phyloP scores from a whole-genome alignment of 2,797 vertebrate species.

The Tenualosa thibaudeaui region DNA sequence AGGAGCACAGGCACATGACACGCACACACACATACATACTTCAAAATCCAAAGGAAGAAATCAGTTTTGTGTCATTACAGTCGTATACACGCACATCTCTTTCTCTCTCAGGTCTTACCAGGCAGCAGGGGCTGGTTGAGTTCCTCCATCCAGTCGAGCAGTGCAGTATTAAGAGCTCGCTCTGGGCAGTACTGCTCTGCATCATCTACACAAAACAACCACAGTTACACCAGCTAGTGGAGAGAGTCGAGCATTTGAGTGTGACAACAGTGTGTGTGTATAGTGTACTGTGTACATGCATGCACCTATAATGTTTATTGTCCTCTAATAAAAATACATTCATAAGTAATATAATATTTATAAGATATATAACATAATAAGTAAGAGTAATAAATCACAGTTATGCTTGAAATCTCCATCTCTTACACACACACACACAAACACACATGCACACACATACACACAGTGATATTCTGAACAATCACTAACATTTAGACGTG shows the following conservation, averaged over 20 bases:
- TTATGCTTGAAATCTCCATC: neutral
- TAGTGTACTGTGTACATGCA: neutral
- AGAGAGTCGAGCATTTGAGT: neutral
- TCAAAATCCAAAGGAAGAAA: too few relatives aligned
- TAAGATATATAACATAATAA: too few relatives aligned
- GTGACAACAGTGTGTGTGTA: neutral
- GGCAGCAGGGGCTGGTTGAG: constrained; percentile 78
- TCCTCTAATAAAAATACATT: too few relatives aligned
- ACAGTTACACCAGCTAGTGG: constrained; percentile 11
- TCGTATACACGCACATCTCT: neutral
- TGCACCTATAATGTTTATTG: neutral
- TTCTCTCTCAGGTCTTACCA: constrained; percentile 62
- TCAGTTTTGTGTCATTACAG: too few relatives aligned
- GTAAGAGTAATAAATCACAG: neutral
- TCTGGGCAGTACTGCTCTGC: constrained; percentile 76
- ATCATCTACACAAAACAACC: constrained; percentile 59
- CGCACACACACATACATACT: too few relatives aligned
- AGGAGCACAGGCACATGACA: too few relatives aligned
- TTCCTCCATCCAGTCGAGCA: constrained; percentile 82
- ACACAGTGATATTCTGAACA: neutral
- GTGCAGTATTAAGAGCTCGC: constrained; percentile 74
- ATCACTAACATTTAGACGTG: neutral
- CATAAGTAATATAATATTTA: too few relatives aligned
- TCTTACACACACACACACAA: constrained; percentile 23
- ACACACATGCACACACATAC: constrained; percentile 26